These are phyloP conservation scores for Eupithecia centaureata DNA, from an alignment of 2,888 invertebrate species.

Conservation along the genomic window DNA sequence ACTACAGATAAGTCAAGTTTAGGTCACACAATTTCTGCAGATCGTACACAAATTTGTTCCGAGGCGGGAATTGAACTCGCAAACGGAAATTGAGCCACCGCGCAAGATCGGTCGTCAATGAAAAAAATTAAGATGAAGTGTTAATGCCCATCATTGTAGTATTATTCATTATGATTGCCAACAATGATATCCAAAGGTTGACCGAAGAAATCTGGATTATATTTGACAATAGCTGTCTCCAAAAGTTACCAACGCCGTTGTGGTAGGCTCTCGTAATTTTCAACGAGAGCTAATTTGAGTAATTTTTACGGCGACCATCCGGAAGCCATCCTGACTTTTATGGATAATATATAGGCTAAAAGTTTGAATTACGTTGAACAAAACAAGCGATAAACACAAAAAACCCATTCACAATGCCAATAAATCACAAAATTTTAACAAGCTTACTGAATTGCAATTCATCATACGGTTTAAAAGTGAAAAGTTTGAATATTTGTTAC, in stretches of 20 bases:
- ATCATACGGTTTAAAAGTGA: neutral
- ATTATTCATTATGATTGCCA: no score
- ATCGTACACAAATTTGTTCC: no score
- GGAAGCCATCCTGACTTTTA: slow-evolving; percentile 22
- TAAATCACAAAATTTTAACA: slow-evolving; percentile 34
- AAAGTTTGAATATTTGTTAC: neutral
- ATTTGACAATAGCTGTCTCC: no score
- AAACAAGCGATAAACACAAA: slow-evolving; percentile 23
- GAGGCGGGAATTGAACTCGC: no score
- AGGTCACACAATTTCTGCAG: no score
- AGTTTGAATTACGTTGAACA: slow-evolving; percentile 30
- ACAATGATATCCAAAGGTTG: no score
- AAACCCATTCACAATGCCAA: slow-evolving; percentile 30
- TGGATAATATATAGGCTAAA: slow-evolving; percentile 18
- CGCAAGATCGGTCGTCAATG: no score
- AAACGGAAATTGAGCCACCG: no score
- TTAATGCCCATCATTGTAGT: no score
- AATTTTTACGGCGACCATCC: slow-evolving; percentile 21
- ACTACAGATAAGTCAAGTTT: no score
- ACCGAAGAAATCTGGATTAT: no score
- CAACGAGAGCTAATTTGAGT: slow-evolving; percentile 11
- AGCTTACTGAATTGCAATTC: neutral
- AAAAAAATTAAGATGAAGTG: no score
- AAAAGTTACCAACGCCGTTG: neutral
- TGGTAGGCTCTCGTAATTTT: neutral